phyloP scores from a whole-genome alignment of 2,888 invertebrate genomes.

The Linhomoeus sp. region DNA sequence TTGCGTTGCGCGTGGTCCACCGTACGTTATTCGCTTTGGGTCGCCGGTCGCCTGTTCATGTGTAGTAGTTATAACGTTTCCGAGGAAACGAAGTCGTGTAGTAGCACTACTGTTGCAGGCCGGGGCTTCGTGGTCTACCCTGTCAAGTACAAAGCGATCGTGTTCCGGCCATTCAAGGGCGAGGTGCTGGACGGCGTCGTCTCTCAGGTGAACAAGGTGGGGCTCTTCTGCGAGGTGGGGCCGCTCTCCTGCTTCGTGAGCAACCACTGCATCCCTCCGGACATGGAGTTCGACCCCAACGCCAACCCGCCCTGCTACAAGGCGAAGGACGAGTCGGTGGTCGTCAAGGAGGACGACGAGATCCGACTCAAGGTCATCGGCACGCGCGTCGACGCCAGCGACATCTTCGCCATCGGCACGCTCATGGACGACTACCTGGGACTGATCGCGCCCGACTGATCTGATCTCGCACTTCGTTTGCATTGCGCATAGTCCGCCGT shows the following conservation, averaged over 20 bases:
- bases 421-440: constrained; percentile 97
- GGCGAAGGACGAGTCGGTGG: constrained; percentile 10
- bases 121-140: constrained; percentile 97
- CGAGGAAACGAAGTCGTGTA: too few species aligned
- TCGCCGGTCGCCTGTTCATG: too few species aligned
- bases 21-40: too few species aligned
- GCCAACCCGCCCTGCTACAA: constrained; percentile 94
- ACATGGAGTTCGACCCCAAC: constrained; percentile 98
- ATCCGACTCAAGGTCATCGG: constrained; percentile 83
- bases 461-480: neutral
- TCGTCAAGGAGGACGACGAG: constrained; percentile 23
- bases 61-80: too few species aligned
- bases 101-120: constrained; percentile 41
- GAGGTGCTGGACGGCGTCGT: constrained; percentile 86
- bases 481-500: too few species aligned
- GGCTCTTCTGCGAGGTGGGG: constrained; percentile 97
- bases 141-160: constrained; percentile 96
- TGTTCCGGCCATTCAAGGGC: constrained; percentile 95
- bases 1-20: too few species aligned
- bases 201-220: constrained; percentile 53
- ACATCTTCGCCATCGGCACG: constrained; percentile 98
- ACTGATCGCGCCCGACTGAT: constrained; percentile 19
- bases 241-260: constrained; percentile 96
- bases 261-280: constrained; percentile 75
- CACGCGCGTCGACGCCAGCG: constrained; percentile 90